A percentile compares a stretch with the other conserved stretches of the same genome.
Conservation (phyloP, 2,113 vertebrate genomes). For the Sprattus sprattus region DNA sequence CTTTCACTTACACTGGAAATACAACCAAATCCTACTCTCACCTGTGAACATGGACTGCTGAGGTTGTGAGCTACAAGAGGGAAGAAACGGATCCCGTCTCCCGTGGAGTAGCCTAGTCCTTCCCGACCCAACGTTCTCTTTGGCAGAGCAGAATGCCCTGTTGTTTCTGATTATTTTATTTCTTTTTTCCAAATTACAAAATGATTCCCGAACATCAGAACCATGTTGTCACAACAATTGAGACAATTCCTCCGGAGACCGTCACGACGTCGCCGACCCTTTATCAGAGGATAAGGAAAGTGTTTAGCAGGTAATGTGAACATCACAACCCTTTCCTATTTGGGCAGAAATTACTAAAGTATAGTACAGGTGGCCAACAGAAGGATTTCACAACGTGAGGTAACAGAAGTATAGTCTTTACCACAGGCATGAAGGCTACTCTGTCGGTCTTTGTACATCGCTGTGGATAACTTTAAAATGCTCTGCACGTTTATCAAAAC, state of each 20-base stretch:
- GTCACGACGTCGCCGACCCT: conserved; percentile 67
- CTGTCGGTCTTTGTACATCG: not conserved
- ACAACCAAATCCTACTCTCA: conserved; percentile 26
- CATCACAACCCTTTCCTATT: not conserved
- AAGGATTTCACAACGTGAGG: not conserved
- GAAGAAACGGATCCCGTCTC: conserved; percentile 34
- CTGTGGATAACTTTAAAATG: conserved; percentile 41
- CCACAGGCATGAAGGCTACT: not conserved
- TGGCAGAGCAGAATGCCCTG: conserved; percentile 71
- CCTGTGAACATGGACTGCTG: conserved; percentile 50
- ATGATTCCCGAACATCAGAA: conserved; percentile 74
- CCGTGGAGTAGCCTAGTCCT: conserved; percentile 48
- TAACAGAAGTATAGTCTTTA: not conserved
- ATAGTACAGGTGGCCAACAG: not conserved
- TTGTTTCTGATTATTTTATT: conserved; percentile 67
- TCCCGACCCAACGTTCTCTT: conserved; percentile 40
- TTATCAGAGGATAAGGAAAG: conserved; percentile 80
- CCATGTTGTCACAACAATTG: conserved; percentile 84
- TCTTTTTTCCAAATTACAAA: conserved; percentile 44
- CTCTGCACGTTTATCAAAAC: conserved; percentile 52
- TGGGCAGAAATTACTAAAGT: not conserved
- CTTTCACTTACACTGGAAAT: conserved; percentile 27
- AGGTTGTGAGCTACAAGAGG: conserved; percentile 25
- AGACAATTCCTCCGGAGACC: conserved; percentile 78
- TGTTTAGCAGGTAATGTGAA: conserved; percentile 80